Base-by-base conservation (phyloP, 30 jellyfish, hydroid and myxozoan species). In the Aurelia aurita complex sp. Pacific region DNA sequence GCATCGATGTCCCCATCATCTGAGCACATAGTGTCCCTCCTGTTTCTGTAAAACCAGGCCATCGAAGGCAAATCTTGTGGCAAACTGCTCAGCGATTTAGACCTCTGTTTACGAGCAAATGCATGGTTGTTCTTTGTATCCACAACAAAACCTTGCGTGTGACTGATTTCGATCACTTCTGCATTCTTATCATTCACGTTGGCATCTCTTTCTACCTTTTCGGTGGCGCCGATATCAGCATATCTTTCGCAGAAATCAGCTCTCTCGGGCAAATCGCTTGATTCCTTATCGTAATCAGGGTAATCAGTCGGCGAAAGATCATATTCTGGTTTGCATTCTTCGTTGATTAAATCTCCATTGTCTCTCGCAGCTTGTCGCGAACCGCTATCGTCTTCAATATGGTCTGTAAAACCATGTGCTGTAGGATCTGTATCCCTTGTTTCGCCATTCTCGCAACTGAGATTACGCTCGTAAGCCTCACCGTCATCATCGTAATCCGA, bases 1-100 rank as follows among this genome's bases (percentile, higher is more conserved):
- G 40, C 64, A 32, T 19, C 52, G 42, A 64, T n/a, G 67, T 15
- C 54, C 16, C 68, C 69, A 55, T 84, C 82, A 32, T 84, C 87
- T 35, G 74, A 84, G 67, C 78, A 73, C 42, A 23, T 81, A 10
- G 92, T 72, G 16, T 78, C 63, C 4, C 72, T 64, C 8, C 87
- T 77, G 68, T 84, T 74, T 64, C 93, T 66, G 82, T 84, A 84
- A 84, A 84, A 84, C 93, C 93, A 84, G 34, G 93, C 84, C 93
- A 84, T 84, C 32, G 76, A 65, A 17, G 55, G 76, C 80, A 32
- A 63, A 35, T 59, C 82, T 43, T 74, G 78, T 4, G 93, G 93
- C 52, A 84, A 67, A 53, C 93, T 72, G 64, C 87, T 84, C 93
- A 84, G 19, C 4, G 93, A 84, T 74, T 67, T 84, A 19, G 93